phyloP scores from a whole-genome alignment of 2,113 vertebrate genomes.

The Apteryx mantelli region DNA sequence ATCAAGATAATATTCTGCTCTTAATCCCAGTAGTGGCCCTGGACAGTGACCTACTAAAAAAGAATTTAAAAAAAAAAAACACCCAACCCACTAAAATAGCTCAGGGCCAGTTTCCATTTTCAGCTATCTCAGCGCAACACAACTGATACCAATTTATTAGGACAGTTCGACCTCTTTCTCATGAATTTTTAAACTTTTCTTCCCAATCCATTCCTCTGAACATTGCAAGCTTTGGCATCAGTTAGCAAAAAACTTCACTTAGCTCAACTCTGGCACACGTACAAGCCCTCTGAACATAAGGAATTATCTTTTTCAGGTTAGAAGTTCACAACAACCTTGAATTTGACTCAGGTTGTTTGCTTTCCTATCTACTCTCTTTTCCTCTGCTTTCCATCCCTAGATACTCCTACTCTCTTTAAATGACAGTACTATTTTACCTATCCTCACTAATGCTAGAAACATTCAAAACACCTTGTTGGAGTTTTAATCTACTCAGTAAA shows the following conservation, averaged over 20 bases:
- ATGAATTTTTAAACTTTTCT: neutral
- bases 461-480: neutral
- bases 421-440: neutral
- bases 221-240: neutral
- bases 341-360: neutral
- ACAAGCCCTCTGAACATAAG: neutral
- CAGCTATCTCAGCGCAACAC: neutral
- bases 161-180: neutral
- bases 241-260: neutral
- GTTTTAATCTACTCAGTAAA: neutral
- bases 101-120: neutral
- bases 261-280: neutral
- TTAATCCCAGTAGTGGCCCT: neutral
- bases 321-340: constrained; percentile 5
- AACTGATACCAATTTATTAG: neutral
- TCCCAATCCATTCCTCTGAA: neutral
- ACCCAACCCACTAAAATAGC: neutral
- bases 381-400: neutral
- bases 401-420: neutral
- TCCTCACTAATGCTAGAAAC: neutral
- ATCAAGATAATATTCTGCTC: neutral
- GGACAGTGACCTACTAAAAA: neutral
- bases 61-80: neutral
- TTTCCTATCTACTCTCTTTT: neutral
- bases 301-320: neutral